Percentiles rank a stretch among this genome's conserved stretches.
phyloP scores from a whole-genome alignment of 2,113 vertebrate species.

The Chauna torquata region DNA sequence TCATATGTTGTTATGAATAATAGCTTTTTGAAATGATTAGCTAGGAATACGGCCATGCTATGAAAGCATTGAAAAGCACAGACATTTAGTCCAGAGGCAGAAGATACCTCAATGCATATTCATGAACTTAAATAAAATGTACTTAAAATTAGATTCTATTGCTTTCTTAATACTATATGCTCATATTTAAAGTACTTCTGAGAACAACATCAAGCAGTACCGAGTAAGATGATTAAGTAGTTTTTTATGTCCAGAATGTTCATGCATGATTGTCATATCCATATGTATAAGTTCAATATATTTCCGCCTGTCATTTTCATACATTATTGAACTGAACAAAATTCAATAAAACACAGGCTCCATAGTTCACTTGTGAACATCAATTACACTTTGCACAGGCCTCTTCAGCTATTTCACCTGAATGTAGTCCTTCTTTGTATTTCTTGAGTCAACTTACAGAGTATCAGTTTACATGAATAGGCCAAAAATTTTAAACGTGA shows the following conservation, averaged over 20 bases:
- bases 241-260: slow-evolving; percentile 31
- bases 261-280: slow-evolving; percentile 43
- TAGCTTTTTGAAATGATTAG: background rate
- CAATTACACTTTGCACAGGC: slow-evolving; percentile 4
- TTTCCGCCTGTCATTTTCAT: slow-evolving; percentile 56
- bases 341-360: slow-evolving; percentile 46
- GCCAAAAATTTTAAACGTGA: background rate
- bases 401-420: slow-evolving; percentile 2
- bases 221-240: slow-evolving; percentile 39
- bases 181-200: slow-evolving; percentile 34
- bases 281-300: slow-evolving; percentile 43
- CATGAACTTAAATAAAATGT: background rate
- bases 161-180: slow-evolving; percentile 1
- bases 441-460: background rate
- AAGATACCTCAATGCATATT: slow-evolving; percentile 18
- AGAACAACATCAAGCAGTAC: slow-evolving; percentile 28
- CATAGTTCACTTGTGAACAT: slow-evolving; percentile 44
- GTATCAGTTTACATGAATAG: background rate
- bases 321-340: slow-evolving; percentile 54
- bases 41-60: background rate
- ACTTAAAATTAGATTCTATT: background rate
- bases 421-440: background rate
- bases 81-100: background rate
- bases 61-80: background rate
- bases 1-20: background rate